These are phyloP conservation scores for Yponomeuta sedellus DNA, from an alignment of 2,888 invertebrate species.

Conservation along the genomic window DNA sequence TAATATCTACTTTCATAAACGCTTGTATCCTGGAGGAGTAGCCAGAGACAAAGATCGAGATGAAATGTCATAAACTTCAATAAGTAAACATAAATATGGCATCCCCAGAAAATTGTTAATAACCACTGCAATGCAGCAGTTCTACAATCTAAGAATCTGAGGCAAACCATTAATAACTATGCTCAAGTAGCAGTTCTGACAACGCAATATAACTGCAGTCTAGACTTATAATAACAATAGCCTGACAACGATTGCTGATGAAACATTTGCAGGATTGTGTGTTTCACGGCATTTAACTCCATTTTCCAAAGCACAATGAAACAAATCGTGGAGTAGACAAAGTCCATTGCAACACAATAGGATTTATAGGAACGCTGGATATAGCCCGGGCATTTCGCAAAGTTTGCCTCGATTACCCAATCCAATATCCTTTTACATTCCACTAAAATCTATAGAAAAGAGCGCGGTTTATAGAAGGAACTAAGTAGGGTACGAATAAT, in stretches of 20 bases:
- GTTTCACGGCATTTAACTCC: background rate
- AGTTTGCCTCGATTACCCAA: background rate
- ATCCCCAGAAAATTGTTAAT: too few relatives aligned
- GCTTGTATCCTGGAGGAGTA: background rate
- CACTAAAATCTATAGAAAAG: background rate
- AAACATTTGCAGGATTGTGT: background rate
- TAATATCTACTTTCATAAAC: too few relatives aligned
- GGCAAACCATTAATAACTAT: too few relatives aligned
- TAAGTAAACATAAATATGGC: too few relatives aligned
- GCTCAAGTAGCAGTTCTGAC: too few relatives aligned
- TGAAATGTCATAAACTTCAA: background rate
- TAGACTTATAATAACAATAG: background rate
- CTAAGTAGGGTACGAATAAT: background rate
- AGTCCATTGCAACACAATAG: constrained; percentile 14
- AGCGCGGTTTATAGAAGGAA: background rate
- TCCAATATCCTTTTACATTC: background rate
- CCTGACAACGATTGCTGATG: background rate
- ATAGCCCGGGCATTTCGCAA: constrained; percentile 13
- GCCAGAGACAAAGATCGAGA: background rate
- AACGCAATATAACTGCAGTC: too few relatives aligned
- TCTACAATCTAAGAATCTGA: too few relatives aligned
- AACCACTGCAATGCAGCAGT: too few relatives aligned
- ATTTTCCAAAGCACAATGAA: constrained; percentile 9
- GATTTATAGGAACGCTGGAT: constrained; percentile 13
- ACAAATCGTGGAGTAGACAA: constrained; percentile 5